These are phyloP conservation scores for Fratercula arctica DNA, from an alignment of 2,797 vertebrate genomes.

Conservation along the genomic window DNA sequence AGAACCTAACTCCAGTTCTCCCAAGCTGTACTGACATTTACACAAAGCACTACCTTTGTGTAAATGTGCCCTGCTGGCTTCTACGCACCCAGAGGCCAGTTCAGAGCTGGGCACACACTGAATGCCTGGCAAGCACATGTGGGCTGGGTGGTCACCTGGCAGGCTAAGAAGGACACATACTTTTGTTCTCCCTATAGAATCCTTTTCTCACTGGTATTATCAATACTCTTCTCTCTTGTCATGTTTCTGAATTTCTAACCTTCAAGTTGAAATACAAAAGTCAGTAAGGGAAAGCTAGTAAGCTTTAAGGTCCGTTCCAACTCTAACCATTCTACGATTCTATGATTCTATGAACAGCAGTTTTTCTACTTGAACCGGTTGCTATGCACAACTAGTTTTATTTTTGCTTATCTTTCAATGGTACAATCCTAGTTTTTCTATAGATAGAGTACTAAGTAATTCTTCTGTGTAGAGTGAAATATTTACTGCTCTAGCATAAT, in stretches of 20 bases:
- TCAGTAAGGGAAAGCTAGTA: neutral
- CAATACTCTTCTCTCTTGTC: neutral
- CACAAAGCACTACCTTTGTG: neutral
- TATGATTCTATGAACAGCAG: neutral
- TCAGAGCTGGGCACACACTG: neutral
- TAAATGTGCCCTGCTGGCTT: neutral
- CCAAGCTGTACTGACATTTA: neutral
- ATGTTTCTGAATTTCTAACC: neutral
- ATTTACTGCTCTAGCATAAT: neutral
- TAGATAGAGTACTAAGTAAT: neutral
- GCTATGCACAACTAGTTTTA: neutral
- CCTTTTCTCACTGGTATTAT: neutral
- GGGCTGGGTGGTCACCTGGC: neutral
- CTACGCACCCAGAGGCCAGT: neutral
- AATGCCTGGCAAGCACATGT: neutral
- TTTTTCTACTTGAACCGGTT: neutral
- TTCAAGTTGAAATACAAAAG: neutral
- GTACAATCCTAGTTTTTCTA: neutral
- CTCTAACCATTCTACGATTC: neutral
- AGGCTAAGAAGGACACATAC: neutral
- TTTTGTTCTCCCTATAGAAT: neutral
- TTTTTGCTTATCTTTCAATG: neutral
- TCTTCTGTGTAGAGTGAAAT: neutral
- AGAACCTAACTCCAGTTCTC: neutral
- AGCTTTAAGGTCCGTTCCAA: neutral